Percentiles rank a stretch among this genome's conserved stretches.
Conservation (phyloP, 2,797 vertebrate species). For the Esox masquinongy region DNA sequence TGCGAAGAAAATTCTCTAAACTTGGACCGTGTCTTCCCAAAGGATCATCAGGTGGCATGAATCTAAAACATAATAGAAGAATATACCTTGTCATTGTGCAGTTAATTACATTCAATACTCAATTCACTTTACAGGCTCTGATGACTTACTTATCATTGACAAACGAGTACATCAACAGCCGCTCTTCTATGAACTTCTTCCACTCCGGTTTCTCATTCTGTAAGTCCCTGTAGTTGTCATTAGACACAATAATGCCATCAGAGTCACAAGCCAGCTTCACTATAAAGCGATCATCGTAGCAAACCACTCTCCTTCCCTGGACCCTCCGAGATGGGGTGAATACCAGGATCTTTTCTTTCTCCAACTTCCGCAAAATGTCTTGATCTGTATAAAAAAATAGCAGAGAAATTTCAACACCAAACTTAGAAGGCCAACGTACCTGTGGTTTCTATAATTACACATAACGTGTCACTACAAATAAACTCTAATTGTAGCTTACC, state of each 20-base stretch:
- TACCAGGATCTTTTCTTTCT: constrained; percentile 98
- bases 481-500: background rate
- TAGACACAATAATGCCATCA: constrained; percentile 98
- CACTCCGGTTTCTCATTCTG: constrained; percentile 98
- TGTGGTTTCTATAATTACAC: background rate
- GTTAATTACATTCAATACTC: background rate
- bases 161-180: constrained; percentile 98
- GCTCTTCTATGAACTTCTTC: constrained; percentile 99
- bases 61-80: constrained; percentile 70
- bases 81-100: background rate
- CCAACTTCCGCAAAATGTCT: constrained; percentile 94
- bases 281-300: constrained; percentile 99
- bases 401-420: background rate
- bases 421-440: background rate
- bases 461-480: background rate
- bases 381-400: constrained; percentile 81
- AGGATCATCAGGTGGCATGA: constrained; percentile 99
- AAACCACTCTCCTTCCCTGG: constrained; percentile 96
- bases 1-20: constrained; percentile 97
- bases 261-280: constrained; percentile 98
- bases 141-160: constrained; percentile 96
- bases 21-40: constrained; percentile 96
- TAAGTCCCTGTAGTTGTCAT: constrained; percentile 98
- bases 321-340: constrained; percentile 97
- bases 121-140: background rate